Evolutionary conservation across 1,140 invertebrate species (phyloP), one percentile per base, ranked within the genome.

Genomic region (Drosophila sproati): DNA sequence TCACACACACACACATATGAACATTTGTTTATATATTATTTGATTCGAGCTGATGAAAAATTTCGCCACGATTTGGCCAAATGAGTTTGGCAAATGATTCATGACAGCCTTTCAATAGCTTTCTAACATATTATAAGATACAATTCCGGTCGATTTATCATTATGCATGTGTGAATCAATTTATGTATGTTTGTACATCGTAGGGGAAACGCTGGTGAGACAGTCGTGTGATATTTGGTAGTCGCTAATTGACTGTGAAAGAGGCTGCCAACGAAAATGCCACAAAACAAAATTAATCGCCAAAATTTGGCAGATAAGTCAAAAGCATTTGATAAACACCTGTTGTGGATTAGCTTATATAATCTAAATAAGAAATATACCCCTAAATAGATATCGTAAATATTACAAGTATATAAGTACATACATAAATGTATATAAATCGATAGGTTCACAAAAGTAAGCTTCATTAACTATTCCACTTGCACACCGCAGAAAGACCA

Each of bases 231-330:
- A 76, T 66, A 60, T 4, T 45, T 63, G 59, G 67, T 75, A 64
- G 2, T 28, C 45, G 68, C 52, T 75, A 71, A 75, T 71, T 75
- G 73, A 68, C 67, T 75, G 73, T 75, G 73, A 71, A 71, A 71
- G 64, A 52, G 72, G 57, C 72, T 70, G 72, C 72, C 72, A 75
- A 52, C 73, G 55, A 56, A 71, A 43, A 57, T 74, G 68, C 73
- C 67, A 76, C 68, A 76, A 70, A 76, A 72, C 54, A 64, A 75
- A 71, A 75, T 75, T 75, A 75, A 76, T 76, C 68, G 68, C 54
- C 73, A 51, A 72, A 76, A 76, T 76, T 76, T 76, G 73, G 60
- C 68, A 76, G 68, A 76, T 76, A 76, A 72, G 73, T 76, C 73
- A 72, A 75, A n/a, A 59, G 34, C 41, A 54, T 64, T 72, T 72